Evolutionary conservation across 1,140 invertebrate genomes (phyloP), one percentile per base, ranked within the genome.

Genomic region (Leptinotarsa lineolata): DNA sequence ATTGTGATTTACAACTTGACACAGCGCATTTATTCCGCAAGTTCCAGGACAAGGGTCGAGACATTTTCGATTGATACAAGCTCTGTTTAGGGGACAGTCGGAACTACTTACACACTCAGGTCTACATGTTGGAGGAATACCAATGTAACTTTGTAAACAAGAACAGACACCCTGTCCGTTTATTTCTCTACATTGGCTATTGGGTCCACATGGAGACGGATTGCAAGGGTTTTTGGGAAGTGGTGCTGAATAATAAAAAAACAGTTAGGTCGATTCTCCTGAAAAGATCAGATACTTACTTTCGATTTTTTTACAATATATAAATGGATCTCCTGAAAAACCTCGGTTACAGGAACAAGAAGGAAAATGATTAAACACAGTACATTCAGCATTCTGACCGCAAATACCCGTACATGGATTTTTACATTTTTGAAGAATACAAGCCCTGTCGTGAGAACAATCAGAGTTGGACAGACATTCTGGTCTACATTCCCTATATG

Each of bases 391-490:
- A 76, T 89, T 88, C 13, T 89, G 83, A 15, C 92, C 92, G 81
- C 93, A 95, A 8, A 90, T 88, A 46, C 92, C 92, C 6, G 88
- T 88, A 80, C 92, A 94, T 21, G 93, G 93, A 84, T 94, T 91
- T 45, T 84, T 84, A 81, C 93, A 94, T 81, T 91, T 92, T 77
- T 88, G 88, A 78, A 89, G 87, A 60, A 92, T 86, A 72, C 92
- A 93, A 61, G 92, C 90, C 74, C 87, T 88, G 76, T 90, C 86
- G 45, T 86, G 85, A 1, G 88, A 76, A 81, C 93, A 95, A 68
- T 94, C 92, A 0, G 88, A 85, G 81, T 91, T 89, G 0, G 89
- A 79, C 2, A 88, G 87, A 80, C 92, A 93, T 80, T 94, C 92
- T 11, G 92, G 91, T 69, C 90, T 85, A 79, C 92, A 94, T 72